phyloP scores from a whole-genome alignment of 2,888 invertebrate genomes.

The Drosophila picticornis region DNA sequence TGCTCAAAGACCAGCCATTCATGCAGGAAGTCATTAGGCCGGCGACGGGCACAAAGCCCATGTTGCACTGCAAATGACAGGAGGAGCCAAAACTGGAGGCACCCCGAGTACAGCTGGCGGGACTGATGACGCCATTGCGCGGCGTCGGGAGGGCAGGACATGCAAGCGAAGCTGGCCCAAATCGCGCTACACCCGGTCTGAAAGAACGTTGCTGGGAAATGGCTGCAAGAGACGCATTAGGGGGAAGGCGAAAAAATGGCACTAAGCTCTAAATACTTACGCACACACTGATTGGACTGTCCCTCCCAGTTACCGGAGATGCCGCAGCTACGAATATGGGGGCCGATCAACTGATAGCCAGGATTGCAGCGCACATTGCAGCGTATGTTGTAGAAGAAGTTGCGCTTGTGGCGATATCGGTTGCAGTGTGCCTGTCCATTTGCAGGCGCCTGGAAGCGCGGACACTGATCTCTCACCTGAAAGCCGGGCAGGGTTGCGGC shows the following conservation, averaged over 20 bases:
- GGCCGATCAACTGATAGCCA: slow-evolving; percentile 87
- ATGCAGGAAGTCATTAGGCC: slow-evolving; percentile 82
- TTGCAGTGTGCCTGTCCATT: slow-evolving; percentile 84
- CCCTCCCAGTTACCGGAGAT: slow-evolving; percentile 86
- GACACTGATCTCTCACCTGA: slow-evolving; percentile 82
- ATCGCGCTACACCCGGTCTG: background rate
- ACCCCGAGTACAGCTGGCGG: slow-evolving; percentile 86
- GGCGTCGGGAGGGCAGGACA: slow-evolving; percentile 86
- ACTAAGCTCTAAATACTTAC: slow-evolving; percentile 83
- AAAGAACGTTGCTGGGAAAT: slow-evolving; percentile 7
- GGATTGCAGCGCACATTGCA: slow-evolving; percentile 83
- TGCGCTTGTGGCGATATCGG: slow-evolving; percentile 83
- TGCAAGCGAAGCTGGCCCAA: slow-evolving; percentile 72
- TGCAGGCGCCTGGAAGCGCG: slow-evolving; percentile 76
- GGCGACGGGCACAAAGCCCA: slow-evolving; percentile 85
- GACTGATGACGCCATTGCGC: slow-evolving; percentile 86
- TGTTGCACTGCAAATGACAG: slow-evolving; percentile 86
- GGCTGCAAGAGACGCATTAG: background rate
- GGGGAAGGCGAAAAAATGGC: background rate
- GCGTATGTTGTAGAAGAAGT: slow-evolving; percentile 83
- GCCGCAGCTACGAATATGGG: slow-evolving; percentile 86
- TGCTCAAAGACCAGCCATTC: slow-evolving; percentile 83
- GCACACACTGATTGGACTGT: slow-evolving; percentile 86
- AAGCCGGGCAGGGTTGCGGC: background rate
- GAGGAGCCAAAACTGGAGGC: slow-evolving; percentile 85